Evolutionary conservation across 2,888 invertebrate genomes (phyloP).

Genomic region (Synanthedon vespiformis): DNA sequence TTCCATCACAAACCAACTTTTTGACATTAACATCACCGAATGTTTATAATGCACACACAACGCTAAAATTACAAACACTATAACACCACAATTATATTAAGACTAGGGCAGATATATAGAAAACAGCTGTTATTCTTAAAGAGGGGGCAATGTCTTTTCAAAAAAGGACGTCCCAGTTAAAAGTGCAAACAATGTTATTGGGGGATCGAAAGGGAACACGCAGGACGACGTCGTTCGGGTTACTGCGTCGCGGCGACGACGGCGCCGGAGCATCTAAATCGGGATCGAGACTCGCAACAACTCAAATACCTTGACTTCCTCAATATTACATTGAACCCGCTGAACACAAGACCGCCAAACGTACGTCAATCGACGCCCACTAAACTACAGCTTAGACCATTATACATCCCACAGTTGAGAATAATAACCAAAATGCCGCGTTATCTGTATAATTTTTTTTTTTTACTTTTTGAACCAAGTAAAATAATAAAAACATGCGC

Average conservation of each 20-base stretch:
- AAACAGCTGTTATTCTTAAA: not conserved
- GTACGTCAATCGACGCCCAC: constrained; percentile 66
- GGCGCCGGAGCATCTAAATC: constrained; percentile 68
- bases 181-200: constrained; percentile 17
- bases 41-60: too few species aligned
- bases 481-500: too few species aligned
- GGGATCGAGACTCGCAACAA: constrained; percentile 64
- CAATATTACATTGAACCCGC: constrained; percentile 70
- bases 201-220: constrained; percentile 49
- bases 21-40: too few species aligned
- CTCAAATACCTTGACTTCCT: constrained; percentile 72
- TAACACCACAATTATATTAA: too few species aligned
- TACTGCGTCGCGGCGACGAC: constrained; percentile 63
- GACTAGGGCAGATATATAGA: too few species aligned
- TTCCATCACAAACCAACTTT: too few species aligned
- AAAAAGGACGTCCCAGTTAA: constrained; percentile 30
- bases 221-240: constrained; percentile 62
- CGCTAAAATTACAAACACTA: too few species aligned
- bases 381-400: constrained; percentile 19
- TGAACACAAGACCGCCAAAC: constrained; percentile 56
- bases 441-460: too few species aligned
- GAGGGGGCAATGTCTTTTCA: not conserved
- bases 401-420: constrained; percentile 20
- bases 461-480: too few species aligned
- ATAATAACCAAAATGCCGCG: too few species aligned